Evolutionary conservation across 2,888 invertebrate species (phyloP).

Genomic region (Muscina levida): DNA sequence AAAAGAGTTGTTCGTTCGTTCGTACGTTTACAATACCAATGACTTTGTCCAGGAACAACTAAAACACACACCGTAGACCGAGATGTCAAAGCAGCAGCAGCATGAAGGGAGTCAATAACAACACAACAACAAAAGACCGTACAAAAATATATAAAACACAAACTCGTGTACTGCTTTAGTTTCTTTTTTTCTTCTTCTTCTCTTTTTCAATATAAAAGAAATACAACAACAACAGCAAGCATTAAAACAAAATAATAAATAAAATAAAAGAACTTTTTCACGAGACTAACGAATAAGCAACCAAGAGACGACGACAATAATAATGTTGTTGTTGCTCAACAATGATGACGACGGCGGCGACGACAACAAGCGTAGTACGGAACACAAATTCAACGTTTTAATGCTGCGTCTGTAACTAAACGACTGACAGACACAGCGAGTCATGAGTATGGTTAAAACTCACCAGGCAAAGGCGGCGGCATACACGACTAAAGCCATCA

Average conservation of each 20-base stretch:
- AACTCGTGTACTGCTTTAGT: conserved; percentile 10
- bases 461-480: conserved; percentile 34
- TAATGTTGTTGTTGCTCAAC: neutral
- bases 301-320: neutral
- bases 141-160: conserved; percentile 30
- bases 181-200: conserved; percentile 27
- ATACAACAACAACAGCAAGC: conserved; percentile 24
- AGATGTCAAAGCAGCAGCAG: neutral
- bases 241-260: conserved; percentile 14
- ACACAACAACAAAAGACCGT: conserved; percentile 14
- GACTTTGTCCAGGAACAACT: neutral
- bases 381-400: conserved; percentile 59
- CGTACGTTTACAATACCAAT: neutral
- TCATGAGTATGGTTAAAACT: conserved; percentile 48
- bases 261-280: conserved; percentile 32
- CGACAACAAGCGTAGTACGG: conserved; percentile 39
- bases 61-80: no score
- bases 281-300: conserved; percentile 15
- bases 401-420: conserved; percentile 63
- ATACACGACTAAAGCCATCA: conserved; percentile 39
- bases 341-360: neutral
- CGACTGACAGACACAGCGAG: conserved; percentile 56
- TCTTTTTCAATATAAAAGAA: conserved; percentile 31
- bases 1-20: no score
- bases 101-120: conserved; percentile 6